phyloP scores from a whole-genome alignment of 2,113 vertebrate genomes.

The Ancistrus triradiatus region DNA sequence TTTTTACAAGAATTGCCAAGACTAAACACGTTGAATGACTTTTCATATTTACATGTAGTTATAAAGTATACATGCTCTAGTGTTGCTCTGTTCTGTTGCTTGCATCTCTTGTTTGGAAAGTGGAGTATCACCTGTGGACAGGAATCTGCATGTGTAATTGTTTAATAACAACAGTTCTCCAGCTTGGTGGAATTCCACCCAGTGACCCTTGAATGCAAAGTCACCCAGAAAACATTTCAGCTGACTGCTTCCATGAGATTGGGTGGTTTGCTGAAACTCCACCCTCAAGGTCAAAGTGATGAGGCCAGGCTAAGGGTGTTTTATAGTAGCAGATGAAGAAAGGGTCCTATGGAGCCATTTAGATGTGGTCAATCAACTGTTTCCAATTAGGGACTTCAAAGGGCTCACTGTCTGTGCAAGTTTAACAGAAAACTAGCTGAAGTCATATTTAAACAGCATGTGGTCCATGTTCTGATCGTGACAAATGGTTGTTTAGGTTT shows the following conservation, averaged over 20 bases:
- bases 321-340: not conserved
- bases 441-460: constrained; percentile 17
- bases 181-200: constrained; percentile 55
- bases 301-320: constrained; percentile 6
- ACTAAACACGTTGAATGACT: too few species aligned
- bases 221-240: constrained; percentile 43
- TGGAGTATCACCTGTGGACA: too few species aligned
- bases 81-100: too few species aligned
- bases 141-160: too few species aligned
- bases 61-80: too few species aligned
- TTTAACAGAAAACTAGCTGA: constrained; percentile 5
- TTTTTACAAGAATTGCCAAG: too few species aligned
- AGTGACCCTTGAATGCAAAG: constrained; percentile 46
- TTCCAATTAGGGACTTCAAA: constrained; percentile 49
- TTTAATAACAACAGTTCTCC: too few species aligned
- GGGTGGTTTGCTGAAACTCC: constrained; percentile 17
- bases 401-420: constrained; percentile 9
- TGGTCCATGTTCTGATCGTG: not conserved
- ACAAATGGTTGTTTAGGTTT: not conserved
- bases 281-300: constrained; percentile 40
- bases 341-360: constrained; percentile 21
- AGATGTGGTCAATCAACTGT: constrained; percentile 38
- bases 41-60: too few species aligned
- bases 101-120: too few species aligned
- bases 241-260: constrained; percentile 49